Percentiles rank a stretch among this genome's conserved stretches.
These are phyloP conservation scores for Cotesia congregata DNA, from an alignment of 2,888 invertebrate species.

Conservation along the genomic window DNA sequence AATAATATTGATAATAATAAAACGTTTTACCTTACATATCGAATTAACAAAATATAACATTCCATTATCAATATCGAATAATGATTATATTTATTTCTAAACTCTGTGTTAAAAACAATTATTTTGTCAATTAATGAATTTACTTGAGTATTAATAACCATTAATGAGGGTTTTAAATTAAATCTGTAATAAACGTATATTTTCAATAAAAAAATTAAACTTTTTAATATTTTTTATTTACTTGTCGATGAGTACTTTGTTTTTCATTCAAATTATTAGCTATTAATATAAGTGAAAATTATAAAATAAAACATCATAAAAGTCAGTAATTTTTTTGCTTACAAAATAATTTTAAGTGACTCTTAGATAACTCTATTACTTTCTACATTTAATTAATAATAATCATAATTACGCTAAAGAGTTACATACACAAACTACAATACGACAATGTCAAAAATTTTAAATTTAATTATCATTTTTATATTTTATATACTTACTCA, in stretches of 20 bases:
- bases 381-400: conserved; percentile 42
- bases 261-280: neutral
- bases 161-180: conserved; percentile 36
- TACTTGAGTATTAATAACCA: neutral
- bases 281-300: neutral
- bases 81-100: neutral
- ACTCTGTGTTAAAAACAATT: conserved; percentile 19
- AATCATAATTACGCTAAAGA: conserved; percentile 41
- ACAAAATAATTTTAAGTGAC: conserved; percentile 53
- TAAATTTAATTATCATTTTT: conserved; percentile 60
- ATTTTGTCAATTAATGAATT: conserved; percentile 8
- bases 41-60: conserved; percentile 10
- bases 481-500: conserved; percentile 67
- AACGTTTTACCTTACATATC: conserved; percentile 18
- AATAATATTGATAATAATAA: neutral
- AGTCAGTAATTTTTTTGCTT: conserved; percentile 18
- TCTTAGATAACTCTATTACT: conserved; percentile 51
- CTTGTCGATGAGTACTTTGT: neutral
- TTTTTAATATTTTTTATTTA: conserved; percentile 48
- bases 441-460: conserved; percentile 15
- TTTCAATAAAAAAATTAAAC: conserved; percentile 56
- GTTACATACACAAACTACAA: conserved; percentile 36
- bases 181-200: conserved; percentile 54
- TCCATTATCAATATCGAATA: conserved; percentile 8
- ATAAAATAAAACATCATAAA: neutral